Base-by-base conservation (phyloP, 2,888 invertebrate species). In the Brachypalpus laphriformis region DNA sequence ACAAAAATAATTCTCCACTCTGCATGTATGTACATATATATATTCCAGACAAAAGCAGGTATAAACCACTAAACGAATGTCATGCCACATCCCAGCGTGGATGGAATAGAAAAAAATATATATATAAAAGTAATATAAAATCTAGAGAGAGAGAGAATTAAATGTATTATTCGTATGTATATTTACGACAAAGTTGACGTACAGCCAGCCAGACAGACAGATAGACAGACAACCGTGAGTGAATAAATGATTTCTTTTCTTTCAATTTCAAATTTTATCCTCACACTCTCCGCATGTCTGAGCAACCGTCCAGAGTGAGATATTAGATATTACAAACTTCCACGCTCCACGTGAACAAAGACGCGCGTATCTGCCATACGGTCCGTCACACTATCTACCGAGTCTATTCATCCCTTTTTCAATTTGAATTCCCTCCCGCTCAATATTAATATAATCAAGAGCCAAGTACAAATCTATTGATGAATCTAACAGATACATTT, bases 371-470 rank as follows among this genome's bases (percentile, higher is more conserved):
- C 65, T 61, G 40, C 37, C 54, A 42, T 28, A 71, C 71, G 80
- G 75, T 81, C 51, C 80, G 71, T 61, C 66, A 75, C 75, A 85
- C 71, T 80, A 80, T 80, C 75, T 37, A 68, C 51, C 18, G 20
- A 22, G 61, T 72, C 80, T 75, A 54, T 81, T 71, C 85, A 85
- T 85, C 85, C 75, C 75, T 85, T 85, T 80, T 82, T 71, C 65
- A 76, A 76, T 85, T 85, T 71, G 45, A 71, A 71, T 76, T 81
- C 59, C 81, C 75, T 76, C 81, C 71, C 81, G 75, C 75, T 85
- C 85, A 85, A 85, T 85, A 85, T 80, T 85, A 81, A 85, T 85
- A 85, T 85, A 81, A 85, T 81, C 85, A 85, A 81, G 66, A 81
- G 71, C 85, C 85, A 85, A 85, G 85, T 81, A 81, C 75, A 75